Base-by-base conservation (phyloP, 2,797 vertebrate species). In the Trematomus bernacchii region DNA sequence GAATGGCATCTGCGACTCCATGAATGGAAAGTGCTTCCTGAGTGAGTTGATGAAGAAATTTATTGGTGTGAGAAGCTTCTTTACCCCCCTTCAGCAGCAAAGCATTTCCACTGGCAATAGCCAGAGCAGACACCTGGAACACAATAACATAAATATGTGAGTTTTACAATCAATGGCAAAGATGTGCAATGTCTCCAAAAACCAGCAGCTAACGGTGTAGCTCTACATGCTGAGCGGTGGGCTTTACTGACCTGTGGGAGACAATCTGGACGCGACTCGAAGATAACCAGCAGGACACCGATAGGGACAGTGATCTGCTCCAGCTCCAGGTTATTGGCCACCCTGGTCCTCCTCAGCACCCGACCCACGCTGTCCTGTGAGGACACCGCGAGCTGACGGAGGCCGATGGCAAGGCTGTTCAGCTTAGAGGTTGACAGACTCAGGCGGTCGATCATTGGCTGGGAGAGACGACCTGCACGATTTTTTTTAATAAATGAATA, bases 221-320 rank as follows among this genome's bases (percentile, higher is more conserved):
- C 3, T 13, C 37, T 9, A 37, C 1, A 54, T n/a, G 43, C 9
- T 4, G 18, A 58, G 18, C 0, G 7, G 14, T 37, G 7, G 19
- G 10, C 3, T 15, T 19, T 47, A 64, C 79, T 59, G 27, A 99
- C 98, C 96, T 99, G 98, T 9, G 98, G 98, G 30, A 99, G 96
- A 82, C 98, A 99, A 91, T 99, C 98, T 0, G 98, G 98, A 16
- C 98, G 96, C 14, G 98, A 99, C 89, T 99, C 98, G 75, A 99
- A 99, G 86, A 99, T 99, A 78, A 99, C 98, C 0, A 99, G 93
- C 27, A 99, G 93, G 59, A 99, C 97, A 0, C 98, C 98, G 6
- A 99, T 99, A 6, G 98, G 98, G 43, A 99, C 98, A 0, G 98
- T 99, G 83, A 99, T 97, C 93, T 99, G 98, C 80, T 99, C 98